Evolutionary conservation across 37 sponge, comb jelly and placozoan genomes (phyloP).

Genomic region (Diacarnus erythraeanus): DNA sequence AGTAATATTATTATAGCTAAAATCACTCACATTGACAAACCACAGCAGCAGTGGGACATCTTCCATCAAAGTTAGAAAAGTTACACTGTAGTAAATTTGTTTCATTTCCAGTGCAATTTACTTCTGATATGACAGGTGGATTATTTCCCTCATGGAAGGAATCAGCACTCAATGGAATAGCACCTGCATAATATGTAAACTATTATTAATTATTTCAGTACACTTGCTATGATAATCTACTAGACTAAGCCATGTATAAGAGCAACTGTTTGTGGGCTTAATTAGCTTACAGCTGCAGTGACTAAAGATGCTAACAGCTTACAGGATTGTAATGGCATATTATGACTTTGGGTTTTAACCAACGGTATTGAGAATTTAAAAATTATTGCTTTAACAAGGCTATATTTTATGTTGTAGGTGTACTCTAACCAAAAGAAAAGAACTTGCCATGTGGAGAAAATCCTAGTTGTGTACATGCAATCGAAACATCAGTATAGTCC

Average conservation of each 20-base stretch:
- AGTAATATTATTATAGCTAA: neutral
- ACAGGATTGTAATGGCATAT: no score
- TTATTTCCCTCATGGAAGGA: constrained; percentile 10
- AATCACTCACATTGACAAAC: constrained; percentile 37
- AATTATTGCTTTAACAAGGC: no score
- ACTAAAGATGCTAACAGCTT: no score
- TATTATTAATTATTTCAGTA: no score
- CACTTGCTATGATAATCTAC: no score
- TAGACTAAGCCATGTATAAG: no score
- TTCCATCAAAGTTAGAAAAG: neutral
- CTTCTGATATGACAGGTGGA: constrained; percentile 1
- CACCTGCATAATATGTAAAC: constrained; percentile 14
- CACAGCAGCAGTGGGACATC: constrained; percentile 19
- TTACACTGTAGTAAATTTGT: constrained; percentile 11
- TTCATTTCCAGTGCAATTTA: constrained; percentile 43
- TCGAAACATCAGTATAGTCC: constrained; percentile 36
- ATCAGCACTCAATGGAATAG: constrained; percentile 17
- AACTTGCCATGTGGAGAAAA: constrained; percentile 53
- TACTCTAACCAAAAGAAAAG: no score
- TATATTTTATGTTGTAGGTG: no score
- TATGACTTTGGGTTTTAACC: no score
- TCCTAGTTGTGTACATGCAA: constrained; percentile 37
- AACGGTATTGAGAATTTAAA: no score
- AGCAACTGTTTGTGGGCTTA: no score
- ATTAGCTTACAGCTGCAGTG: no score